Evolutionary conservation across 2,113 vertebrate genomes (phyloP).

Genomic region (Xerus inauris): DNA sequence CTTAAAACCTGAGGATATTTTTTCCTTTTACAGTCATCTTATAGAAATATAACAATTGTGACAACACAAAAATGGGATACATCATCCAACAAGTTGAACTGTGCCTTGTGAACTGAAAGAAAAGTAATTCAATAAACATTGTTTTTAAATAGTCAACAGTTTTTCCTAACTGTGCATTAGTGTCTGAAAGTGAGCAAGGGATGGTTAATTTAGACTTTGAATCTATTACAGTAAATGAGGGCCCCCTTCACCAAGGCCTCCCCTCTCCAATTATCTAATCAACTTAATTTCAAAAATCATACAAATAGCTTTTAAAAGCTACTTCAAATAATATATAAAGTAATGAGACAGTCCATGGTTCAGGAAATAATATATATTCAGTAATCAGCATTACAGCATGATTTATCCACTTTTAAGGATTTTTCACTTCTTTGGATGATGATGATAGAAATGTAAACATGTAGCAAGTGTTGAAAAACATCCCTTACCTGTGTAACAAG

Average conservation of each 20-base stretch:
- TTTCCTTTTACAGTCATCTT: conserved; percentile 36
- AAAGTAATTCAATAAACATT: conserved; percentile 37
- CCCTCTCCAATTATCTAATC: conserved; percentile 61
- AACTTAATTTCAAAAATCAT: conserved; percentile 56
- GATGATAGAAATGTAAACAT: neutral
- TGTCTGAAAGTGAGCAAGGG: neutral
- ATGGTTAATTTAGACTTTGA: conserved; percentile 61
- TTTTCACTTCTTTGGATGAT: neutral
- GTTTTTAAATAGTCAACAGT: neutral
- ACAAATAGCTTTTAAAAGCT: conserved; percentile 12
- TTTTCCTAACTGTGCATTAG: neutral
- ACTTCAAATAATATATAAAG: conserved; percentile 3
- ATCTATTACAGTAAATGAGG: conserved; percentile 56
- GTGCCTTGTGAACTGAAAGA: conserved; percentile 10
- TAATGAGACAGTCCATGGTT: neutral
- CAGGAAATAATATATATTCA: neutral
- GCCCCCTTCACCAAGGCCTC: neutral
- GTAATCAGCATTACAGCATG: neutral
- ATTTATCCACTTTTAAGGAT: neutral
- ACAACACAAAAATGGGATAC: conserved; percentile 33
- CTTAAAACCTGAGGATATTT: neutral
- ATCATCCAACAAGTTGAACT: neutral
- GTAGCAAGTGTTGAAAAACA: neutral
- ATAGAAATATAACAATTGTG: neutral
- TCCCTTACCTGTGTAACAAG: conserved; percentile 96